Evolutionary conservation across 2,888 invertebrate species (phyloP), one percentile per base, ranked within the genome.

Genomic region (Notodonta ziczac): DNA sequence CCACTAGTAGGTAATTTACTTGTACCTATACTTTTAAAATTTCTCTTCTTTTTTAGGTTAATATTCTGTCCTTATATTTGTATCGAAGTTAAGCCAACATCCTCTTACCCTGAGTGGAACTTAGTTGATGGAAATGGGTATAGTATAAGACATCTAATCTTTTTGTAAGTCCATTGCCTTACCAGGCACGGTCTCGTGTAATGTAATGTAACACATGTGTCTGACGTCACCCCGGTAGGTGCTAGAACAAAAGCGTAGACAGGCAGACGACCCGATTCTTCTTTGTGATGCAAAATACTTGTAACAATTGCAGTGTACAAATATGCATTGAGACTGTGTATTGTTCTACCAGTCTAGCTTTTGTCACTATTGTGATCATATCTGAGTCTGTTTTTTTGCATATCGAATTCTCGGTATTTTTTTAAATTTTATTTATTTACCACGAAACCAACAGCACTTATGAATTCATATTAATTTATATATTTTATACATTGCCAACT

Each of bases 311-410:
- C 32, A 50, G 52, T 32, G 32, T 52, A 13, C 52, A 52, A 52
- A 52, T 52, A 54, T 54, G 54, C 14, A 54, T 14, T 54, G 39
- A 32, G 8, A 54, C 14, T 54, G 53, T 53, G 54, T 54, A 52
- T 52, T 52, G 52, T 52, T 24, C 24, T 32, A 50, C 50, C 9
- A 8, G 12, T 32, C 32, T 13, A 52, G 32, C 13, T 24, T 52
- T 51, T 16, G 16, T 7, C 5, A 13, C 14, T 14, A 50, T 14
- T 24, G 7, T 24, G 24, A 24, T 24, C 24, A 24, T 10, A 51
- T 51, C 24, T n/a, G 48, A 48, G 48, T 50, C 24, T 12, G 12
- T 4, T 32, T 24, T 32, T 52, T 13, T 32, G 24, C 8, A 52
- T 13, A 35, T 10, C 16, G 10, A 52, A 10, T 51, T 51, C 51